Percentiles rank a stretch among this genome's conserved stretches.
Conservation (phyloP, 1,140 invertebrate species). For the Drosophila virilis region DNA sequence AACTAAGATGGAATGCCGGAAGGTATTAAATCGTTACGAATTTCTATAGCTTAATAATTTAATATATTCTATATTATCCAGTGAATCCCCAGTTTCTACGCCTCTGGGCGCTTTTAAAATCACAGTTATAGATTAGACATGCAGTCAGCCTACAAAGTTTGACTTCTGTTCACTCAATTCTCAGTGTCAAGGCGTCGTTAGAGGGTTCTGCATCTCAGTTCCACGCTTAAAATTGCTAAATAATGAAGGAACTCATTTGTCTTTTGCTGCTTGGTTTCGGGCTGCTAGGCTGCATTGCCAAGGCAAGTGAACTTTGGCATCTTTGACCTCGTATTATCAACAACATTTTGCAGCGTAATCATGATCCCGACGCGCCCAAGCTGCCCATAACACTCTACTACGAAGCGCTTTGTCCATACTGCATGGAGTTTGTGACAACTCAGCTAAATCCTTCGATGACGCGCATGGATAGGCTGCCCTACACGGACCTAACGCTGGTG, state of each 20-base stretch:
- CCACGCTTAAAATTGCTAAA: neutral
- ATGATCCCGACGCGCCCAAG: neutral
- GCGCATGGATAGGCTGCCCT: conserved; percentile 40
- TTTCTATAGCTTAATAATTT: neutral
- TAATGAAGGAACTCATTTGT: conserved; percentile 6
- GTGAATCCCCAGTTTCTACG: neutral
- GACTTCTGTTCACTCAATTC: conserved; percentile 12
- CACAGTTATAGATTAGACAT: neutral
- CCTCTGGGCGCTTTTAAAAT: conserved; percentile 7
- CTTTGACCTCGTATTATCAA: neutral
- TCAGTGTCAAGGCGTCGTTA: conserved; percentile 23
- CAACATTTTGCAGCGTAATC: conserved; percentile 33
- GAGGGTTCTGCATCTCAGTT: neutral
- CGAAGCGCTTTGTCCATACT: conserved; percentile 76
- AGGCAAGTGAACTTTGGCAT: neutral
- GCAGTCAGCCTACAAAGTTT: conserved; percentile 17
- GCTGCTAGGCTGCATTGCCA: conserved; percentile 2
- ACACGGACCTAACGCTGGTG: conserved; percentile 63
- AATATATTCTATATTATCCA: neutral
- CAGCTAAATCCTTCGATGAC: conserved; percentile 65
- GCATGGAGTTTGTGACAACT: conserved; percentile 63
- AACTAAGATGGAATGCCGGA: too few species aligned
- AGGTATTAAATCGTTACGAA: too few species aligned
- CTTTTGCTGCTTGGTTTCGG: neutral
- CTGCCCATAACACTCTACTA: conserved; percentile 73